These are phyloP conservation scores for Ochropacha duplaris DNA, from an alignment of 2,888 invertebrate species.

Conservation along the genomic window DNA sequence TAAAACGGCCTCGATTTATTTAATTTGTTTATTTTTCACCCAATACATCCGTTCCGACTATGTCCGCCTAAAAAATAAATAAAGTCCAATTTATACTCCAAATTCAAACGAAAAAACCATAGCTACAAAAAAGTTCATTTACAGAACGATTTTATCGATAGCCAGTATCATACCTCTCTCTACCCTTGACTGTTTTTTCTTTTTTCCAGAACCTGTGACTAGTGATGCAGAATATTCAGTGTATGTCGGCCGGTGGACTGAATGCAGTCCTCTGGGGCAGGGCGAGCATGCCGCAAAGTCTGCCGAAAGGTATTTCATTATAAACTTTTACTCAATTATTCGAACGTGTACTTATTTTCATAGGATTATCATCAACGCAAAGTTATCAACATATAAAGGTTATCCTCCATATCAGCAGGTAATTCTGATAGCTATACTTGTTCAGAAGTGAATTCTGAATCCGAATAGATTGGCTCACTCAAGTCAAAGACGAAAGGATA, in stretches of 20 bases:
- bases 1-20: not conserved
- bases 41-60: not conserved
- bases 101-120: not conserved
- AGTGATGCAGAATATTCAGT: slow-evolving; percentile 56
- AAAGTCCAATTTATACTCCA: no score
- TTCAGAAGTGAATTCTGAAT: not conserved
- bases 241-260: slow-evolving; percentile 70
- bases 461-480: not conserved
- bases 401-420: not conserved
- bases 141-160: not conserved
- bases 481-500: not conserved
- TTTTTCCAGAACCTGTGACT: slow-evolving; percentile 46
- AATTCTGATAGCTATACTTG: not conserved
- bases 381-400: not conserved
- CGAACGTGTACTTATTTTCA: no score
- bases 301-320: slow-evolving; percentile 57
- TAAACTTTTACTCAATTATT: no score
- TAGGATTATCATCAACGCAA: no score
- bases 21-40: no score
- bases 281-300: slow-evolving; percentile 52
- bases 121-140: not conserved
- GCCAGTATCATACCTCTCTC: not conserved
- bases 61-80: not conserved
- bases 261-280: slow-evolving; percentile 52
- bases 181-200: not conserved